A percentile compares a stretch with the other conserved stretches of the same genome.
These are phyloP conservation scores for Pongo pygmaeus DNA, from an alignment of 2,113 vertebrate species.

Conservation along the genomic window DNA sequence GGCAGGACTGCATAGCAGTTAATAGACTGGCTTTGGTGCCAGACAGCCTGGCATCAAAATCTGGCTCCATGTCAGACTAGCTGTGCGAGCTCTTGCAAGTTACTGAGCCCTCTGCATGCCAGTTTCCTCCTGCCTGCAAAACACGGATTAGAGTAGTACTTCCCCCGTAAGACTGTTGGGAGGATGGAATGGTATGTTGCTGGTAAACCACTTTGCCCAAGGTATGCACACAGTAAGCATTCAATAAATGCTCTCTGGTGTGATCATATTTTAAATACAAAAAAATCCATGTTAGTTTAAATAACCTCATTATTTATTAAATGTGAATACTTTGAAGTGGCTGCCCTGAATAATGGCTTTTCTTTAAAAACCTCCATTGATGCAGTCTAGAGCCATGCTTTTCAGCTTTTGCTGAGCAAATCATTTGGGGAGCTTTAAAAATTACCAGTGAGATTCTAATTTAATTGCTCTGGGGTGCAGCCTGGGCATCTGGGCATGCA, in stretches of 20 bases:
- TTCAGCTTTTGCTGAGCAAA: neutral
- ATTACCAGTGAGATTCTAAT: neutral
- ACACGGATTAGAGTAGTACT: neutral
- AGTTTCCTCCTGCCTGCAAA: neutral
- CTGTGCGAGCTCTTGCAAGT: neutral
- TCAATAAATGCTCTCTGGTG: neutral
- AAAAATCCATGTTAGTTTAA: neutral
- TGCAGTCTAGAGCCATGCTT: neutral
- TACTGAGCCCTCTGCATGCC: neutral
- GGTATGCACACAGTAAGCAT: neutral
- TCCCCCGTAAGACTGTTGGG: neutral
- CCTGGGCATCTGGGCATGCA: neutral
- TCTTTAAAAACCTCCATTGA: neutral
- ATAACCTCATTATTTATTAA: constrained; percentile 2
- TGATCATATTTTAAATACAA: neutral
- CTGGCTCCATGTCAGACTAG: neutral
- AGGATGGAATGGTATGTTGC: neutral
- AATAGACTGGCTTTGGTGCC: constrained; percentile 26
- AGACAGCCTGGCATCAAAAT: constrained; percentile 44
- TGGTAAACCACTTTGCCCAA: neutral
- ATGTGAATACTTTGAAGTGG: neutral
- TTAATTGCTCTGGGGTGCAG: neutral
- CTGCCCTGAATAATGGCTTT: neutral
- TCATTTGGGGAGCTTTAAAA: neutral
- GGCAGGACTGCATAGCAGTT: neutral